phyloP scores from a whole-genome alignment of 1,140 invertebrate species.

The Dreissena rostriformis region DNA sequence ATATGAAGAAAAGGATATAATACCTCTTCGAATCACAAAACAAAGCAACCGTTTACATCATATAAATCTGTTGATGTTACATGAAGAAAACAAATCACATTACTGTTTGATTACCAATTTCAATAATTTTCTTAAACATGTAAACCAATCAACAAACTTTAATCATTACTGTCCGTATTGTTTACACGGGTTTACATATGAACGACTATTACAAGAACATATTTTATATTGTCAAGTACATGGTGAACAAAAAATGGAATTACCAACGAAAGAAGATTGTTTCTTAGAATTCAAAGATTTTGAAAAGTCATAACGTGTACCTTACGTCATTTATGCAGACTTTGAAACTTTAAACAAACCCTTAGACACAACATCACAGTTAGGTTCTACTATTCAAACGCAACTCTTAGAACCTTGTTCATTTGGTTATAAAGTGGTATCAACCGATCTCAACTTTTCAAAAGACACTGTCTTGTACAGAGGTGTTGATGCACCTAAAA shows the following conservation, averaged over 20 bases:
- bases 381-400: constrained; percentile 20
- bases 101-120: constrained; percentile 38
- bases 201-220: constrained; percentile 23
- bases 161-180: constrained; percentile 25
- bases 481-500: constrained; percentile 28
- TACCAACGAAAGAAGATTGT: constrained; percentile 23
- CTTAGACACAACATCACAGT: neutral
- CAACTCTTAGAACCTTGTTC: constrained; percentile 48
- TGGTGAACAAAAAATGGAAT: constrained; percentile 41
- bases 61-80: constrained; percentile 44
- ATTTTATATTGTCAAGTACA: constrained; percentile 42
- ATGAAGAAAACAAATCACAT: constrained; percentile 34
- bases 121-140: constrained; percentile 1
- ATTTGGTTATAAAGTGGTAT: constrained; percentile 50
- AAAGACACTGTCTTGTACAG: constrained; percentile 34
- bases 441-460: constrained; percentile 15
- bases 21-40: constrained; percentile 35
- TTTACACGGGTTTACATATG: constrained; percentile 35
- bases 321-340: constrained; percentile 46
- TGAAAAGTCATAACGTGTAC: constrained; percentile 42
- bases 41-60: neutral
- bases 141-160: neutral
- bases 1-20: constrained; percentile 22
- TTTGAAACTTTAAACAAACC: constrained; percentile 53
- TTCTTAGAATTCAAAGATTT: constrained; percentile 48